phyloP scores from a whole-genome alignment of 1,140 invertebrate genomes.

The Phymastichus coffea region DNA sequence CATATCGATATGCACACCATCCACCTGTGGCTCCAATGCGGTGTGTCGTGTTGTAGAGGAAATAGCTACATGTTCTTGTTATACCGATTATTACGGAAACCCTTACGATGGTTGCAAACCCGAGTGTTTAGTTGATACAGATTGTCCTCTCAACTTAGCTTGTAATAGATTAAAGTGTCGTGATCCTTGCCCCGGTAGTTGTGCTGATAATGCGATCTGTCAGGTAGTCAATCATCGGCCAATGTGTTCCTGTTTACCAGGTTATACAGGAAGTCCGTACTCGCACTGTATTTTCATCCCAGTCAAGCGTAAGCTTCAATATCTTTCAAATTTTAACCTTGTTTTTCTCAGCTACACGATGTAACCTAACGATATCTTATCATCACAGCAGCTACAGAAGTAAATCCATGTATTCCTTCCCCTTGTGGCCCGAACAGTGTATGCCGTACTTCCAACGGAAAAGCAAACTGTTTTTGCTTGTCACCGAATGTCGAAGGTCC shows the following conservation, averaged over 20 bases:
- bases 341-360: too few species aligned
- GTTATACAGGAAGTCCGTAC: constrained; percentile 76
- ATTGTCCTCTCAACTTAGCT: constrained; percentile 71
- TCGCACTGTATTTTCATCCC: constrained; percentile 59
- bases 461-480: constrained; percentile 75
- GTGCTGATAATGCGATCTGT: constrained; percentile 73
- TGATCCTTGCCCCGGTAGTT: constrained; percentile 76
- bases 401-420: constrained; percentile 67
- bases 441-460: constrained; percentile 61
- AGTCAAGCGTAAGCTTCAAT: constrained; percentile 42
- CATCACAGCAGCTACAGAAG: constrained; percentile 21
- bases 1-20: constrained; percentile 69
- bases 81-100: constrained; percentile 69
- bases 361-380: too few species aligned
- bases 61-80: constrained; percentile 68
- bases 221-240: constrained; percentile 73
- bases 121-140: constrained; percentile 71
- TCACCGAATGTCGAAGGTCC: constrained; percentile 71
- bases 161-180: constrained; percentile 75
- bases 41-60: constrained; percentile 66
- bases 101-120: constrained; percentile 74
- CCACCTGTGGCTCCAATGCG: constrained; percentile 74
- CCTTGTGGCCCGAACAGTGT: constrained; percentile 79
- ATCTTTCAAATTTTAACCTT: constrained; percentile 13
- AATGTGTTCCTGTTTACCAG: constrained; percentile 68